Evolutionary conservation across 2,888 invertebrate genomes (phyloP), one percentile per base, ranked within the genome.

Genomic region (Drosophila buzzatii): DNA sequence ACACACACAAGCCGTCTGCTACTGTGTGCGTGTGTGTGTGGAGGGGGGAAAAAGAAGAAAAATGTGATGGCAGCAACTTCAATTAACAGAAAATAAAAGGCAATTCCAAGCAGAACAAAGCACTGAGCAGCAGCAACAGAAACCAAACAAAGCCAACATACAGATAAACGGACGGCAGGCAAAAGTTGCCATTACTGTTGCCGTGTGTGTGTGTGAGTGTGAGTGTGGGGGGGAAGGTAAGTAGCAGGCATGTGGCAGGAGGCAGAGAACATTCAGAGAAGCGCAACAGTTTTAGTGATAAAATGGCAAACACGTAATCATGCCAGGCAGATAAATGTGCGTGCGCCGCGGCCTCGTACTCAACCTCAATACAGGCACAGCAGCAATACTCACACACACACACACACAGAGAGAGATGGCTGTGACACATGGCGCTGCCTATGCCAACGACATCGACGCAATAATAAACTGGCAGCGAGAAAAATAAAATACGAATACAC

Each of bases 51-150:
- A 64, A 76, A 59, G n/a, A 63, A 67, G 70, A 75, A 69, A 66
- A 79, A 71, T 86, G 87, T 80, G 89, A 82, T 79, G 85, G 79
- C 87, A 82, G 89, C 87, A 85, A 82, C 86, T 86, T 89, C 86
- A 86, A 86, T 86, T 86, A 89, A 87, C 77, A 81, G 79, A 89
- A 85, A 87, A 87, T 87, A 89, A 87, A 89, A 86, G 86, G 87
- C 86, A 86, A 76, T 86, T 81, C 89, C 78, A 73, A 79, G 80
- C 73, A 81, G 76, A 87, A 86, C 89, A 86, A 89, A 85, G 82
- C 74, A 55, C 62, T 56, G 67, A 73, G 64, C 44, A 68, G 59
- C 53, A 76, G 39, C 61, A 71, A 68, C 66, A 74, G 78, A 78
- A 78, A 64, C 70, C 79, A 75, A 80, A 74, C 80, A 79, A 82